A percentile compares a stretch with the other conserved stretches of the same genome.
These are phyloP conservation scores for Meta bourneti DNA, from an alignment of 2,888 invertebrate species.

Conservation along the genomic window DNA sequence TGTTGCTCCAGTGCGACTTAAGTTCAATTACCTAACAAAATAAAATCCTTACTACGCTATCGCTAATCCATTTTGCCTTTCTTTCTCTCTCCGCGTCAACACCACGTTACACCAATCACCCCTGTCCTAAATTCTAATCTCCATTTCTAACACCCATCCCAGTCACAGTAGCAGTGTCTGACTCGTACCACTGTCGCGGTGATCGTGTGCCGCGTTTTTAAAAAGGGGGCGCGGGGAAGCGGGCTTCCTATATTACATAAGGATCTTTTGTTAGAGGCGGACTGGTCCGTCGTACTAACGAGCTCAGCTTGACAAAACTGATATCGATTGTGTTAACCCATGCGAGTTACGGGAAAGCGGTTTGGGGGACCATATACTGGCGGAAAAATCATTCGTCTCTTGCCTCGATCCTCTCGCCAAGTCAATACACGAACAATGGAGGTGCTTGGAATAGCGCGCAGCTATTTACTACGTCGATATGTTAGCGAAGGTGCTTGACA, in stretches of 20 bases:
- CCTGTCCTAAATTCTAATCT: neutral
- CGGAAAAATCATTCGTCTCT: neutral
- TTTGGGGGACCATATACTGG: constrained; percentile 26
- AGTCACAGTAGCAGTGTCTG: neutral
- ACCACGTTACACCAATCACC: neutral
- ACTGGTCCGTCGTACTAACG: constrained; percentile 56
- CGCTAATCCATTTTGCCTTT: too few relatives aligned
- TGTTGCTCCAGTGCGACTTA: too few relatives aligned
- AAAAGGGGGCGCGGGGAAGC: constrained; percentile 30
- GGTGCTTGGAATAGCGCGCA: neutral
- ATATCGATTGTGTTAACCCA: constrained; percentile 71
- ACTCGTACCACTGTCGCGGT: constrained; percentile 13
- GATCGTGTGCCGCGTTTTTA: constrained; percentile 21
- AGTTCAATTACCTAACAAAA: too few relatives aligned
- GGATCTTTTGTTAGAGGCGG: constrained; percentile 68
- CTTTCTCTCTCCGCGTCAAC: neutral
- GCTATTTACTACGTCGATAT: too few relatives aligned
- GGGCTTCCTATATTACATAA: constrained; percentile 62
- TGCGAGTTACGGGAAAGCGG: constrained; percentile 26
- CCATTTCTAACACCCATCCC: neutral
- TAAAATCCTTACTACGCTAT: too few relatives aligned
- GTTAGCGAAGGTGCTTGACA: too few relatives aligned
- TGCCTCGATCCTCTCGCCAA: neutral
- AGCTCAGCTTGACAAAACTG: constrained; percentile 72
- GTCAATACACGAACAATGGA: neutral